Base-by-base conservation (phyloP, 2,797 vertebrate genomes). In the Halcyon leucocephala region DNA sequence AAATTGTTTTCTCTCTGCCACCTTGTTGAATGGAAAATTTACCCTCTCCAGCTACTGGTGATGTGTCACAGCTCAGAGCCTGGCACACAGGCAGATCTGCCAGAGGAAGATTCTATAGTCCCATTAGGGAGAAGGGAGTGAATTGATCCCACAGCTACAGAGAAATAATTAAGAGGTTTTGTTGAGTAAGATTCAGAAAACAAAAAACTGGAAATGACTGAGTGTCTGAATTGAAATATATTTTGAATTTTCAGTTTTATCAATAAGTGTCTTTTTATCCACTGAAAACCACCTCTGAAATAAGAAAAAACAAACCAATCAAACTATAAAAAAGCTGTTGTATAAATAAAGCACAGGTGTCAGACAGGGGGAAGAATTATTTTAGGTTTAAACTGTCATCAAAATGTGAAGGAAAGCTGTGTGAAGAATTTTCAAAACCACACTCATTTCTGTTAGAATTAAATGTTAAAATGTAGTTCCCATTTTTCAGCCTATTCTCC, bases 111-210 rank as follows among this genome's bases (percentile, higher is more conserved):
- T 61, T 92, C 89, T 71, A 88, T 14, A 19, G 82, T 62, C 41
- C 86, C 42, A 3, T 5, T 12, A 82, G 73, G 42, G 76, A 89
- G 65, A 66, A 37, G 13, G 29, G 76, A 86, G 37, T 6, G 39
- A 86, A 62, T 42, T 72, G 87, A 78, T 76, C 26, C 62, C 54
- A 54, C 55, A 3, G 1, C 60, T 79, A 60, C 28, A 22, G 73
- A 81, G 77, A 83, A 95, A 89, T 90, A 81, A 88, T 70, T 33
- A 76, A 35, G 57, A 66, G 51, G 39, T 70, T 95, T 90, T 93
- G 73, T 72, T 93, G 76, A 66, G 66, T 86, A 89, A 90, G 80
- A 86, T 44, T 69, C n/a, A 62, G 64, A 60, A 82, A 92, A 80
- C 10, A 83, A 51, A 81, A 86, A 77, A 25, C 7, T 33, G 28